Conservation (phyloP, 2,113 vertebrate species). For the Sylvilagus bachmani region DNA sequence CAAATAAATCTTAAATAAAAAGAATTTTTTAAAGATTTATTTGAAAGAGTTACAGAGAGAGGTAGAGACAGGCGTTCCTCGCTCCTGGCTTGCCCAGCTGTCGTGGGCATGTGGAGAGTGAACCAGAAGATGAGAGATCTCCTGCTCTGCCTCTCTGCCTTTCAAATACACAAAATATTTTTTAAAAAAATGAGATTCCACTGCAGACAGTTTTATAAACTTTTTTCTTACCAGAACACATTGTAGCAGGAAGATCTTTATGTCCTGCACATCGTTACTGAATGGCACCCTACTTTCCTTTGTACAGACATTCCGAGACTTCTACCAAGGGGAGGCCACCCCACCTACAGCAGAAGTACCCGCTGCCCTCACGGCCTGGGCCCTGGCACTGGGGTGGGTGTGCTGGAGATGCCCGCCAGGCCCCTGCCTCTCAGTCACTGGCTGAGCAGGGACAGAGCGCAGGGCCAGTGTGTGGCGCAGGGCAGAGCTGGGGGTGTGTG, state of each 20-base stretch:
- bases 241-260: not conserved
- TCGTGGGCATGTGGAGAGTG: too few species aligned
- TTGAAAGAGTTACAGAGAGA: too few species aligned
- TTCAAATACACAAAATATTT: too few species aligned
- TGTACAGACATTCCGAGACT: not conserved
- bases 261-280: not conserved
- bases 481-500: not conserved
- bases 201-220: not conserved
- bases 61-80: too few species aligned
- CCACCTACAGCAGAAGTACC: not conserved
- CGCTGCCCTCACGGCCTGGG: too few species aligned
- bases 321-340: not conserved
- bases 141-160: too few species aligned
- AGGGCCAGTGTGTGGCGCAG: not conserved
- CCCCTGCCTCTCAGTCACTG: not conserved
- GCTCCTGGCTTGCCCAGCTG: too few species aligned
- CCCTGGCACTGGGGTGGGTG: not conserved
- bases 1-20: too few species aligned
- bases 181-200: not conserved
- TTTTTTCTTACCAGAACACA: not conserved
- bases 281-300: not conserved
- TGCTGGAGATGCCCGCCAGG: not conserved
- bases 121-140: too few species aligned
- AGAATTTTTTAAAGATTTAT: too few species aligned
- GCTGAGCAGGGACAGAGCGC: not conserved